phyloP scores from a whole-genome alignment of 1,140 invertebrate species.

The Calliphora vicina region DNA sequence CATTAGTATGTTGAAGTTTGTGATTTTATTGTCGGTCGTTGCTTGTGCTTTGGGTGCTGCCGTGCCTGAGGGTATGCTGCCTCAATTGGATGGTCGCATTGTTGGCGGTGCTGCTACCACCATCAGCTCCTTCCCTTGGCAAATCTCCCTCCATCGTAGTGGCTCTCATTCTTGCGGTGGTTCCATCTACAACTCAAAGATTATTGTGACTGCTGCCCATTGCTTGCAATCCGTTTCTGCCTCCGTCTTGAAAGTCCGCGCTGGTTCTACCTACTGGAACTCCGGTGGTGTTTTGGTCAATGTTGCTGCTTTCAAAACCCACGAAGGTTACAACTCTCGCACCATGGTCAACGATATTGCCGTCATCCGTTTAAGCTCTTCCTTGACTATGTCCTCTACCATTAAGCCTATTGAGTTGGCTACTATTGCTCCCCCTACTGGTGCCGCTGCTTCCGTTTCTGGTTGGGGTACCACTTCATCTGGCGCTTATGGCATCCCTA shows the following conservation, averaged over 20 bases:
- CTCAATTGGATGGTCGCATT: conserved; percentile 45
- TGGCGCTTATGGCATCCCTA: conserved; percentile 41
- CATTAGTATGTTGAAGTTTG: conserved; percentile 53
- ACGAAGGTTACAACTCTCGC: conserved; percentile 50
- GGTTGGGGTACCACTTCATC: conserved; percentile 63
- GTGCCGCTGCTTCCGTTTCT: conserved; percentile 55
- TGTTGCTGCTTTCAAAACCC: conserved; percentile 47
- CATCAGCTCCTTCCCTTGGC: conserved; percentile 47
- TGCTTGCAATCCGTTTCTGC: conserved; percentile 64
- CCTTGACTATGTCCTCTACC: conserved; percentile 51
- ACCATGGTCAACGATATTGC: conserved; percentile 66
- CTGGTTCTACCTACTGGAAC: conserved; percentile 51
- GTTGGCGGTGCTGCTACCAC: conserved; percentile 46
- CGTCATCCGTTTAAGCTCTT: conserved; percentile 59
- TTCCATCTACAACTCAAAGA: conserved; percentile 47
- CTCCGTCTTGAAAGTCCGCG: conserved; percentile 45
- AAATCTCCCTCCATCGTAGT: conserved; percentile 45
- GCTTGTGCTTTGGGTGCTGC: conserved; percentile 44
- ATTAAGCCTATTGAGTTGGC: conserved; percentile 61
- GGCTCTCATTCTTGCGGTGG: conserved; percentile 66
- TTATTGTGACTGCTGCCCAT: conserved; percentile 70
- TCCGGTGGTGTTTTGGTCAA: conserved; percentile 45
- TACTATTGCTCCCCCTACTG: conserved; percentile 45
- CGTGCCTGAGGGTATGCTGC: conserved; percentile 39
- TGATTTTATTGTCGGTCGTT: conserved; percentile 55